phyloP scores from a whole-genome alignment of 1,140 invertebrate species.

The Portunus trituberculatus region DNA sequence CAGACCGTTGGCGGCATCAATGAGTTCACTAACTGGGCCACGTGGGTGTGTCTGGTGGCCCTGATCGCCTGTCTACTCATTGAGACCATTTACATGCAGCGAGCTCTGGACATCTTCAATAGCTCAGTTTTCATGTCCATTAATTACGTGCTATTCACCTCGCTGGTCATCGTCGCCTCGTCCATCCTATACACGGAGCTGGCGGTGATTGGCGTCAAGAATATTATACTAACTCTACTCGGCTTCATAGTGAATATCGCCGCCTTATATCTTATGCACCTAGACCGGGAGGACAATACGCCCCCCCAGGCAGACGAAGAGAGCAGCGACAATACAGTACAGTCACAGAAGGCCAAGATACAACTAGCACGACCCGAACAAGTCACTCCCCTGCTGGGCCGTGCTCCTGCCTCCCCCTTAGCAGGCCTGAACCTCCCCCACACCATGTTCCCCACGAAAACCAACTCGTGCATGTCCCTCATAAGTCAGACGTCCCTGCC shows the following conservation, averaged over 20 bases:
- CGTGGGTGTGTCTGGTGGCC: conserved; percentile 71
- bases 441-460: conserved; percentile 64
- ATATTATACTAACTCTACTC: conserved; percentile 75
- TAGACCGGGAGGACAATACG: conserved; percentile 69
- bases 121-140: conserved; percentile 77
- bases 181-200: conserved; percentile 76
- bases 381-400: conserved; percentile 54
- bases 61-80: conserved; percentile 70
- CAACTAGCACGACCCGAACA: conserved; percentile 12
- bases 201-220: conserved; percentile 72
- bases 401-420: conserved; percentile 63
- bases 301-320: neutral
- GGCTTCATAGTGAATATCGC: conserved; percentile 76
- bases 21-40: conserved; percentile 72
- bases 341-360: conserved; percentile 43
- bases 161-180: conserved; percentile 74
- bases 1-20: conserved; percentile 69
- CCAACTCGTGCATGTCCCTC: conserved; percentile 71
- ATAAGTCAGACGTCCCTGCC: conserved; percentile 56
- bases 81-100: conserved; percentile 76
- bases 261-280: conserved; percentile 72
- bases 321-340: neutral
- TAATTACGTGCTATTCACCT: conserved; percentile 76
- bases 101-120: conserved; percentile 76
- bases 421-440: conserved; percentile 63